These are phyloP conservation scores for Pungitius pungitius DNA, from an alignment of 2,113 vertebrate species.

Conservation along the genomic window DNA sequence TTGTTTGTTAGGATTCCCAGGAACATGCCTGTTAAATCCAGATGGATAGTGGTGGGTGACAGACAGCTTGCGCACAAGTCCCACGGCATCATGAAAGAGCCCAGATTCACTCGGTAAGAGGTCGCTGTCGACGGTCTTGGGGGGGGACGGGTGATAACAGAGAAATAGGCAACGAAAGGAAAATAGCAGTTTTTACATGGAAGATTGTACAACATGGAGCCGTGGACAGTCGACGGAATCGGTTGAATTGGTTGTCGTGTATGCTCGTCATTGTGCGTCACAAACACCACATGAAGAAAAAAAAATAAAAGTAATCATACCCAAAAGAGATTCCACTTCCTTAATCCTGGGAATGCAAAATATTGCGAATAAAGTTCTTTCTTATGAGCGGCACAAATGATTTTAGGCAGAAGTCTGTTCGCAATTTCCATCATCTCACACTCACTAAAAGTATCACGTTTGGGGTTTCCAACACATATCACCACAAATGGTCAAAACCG, in stretches of 20 bases:
- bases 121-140: constrained; percentile 23
- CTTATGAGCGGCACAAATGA: background rate
- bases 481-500: background rate
- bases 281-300: background rate
- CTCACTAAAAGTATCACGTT: background rate
- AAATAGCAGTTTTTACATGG: constrained; percentile 13
- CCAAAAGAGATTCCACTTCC: background rate
- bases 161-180: constrained; percentile 5
- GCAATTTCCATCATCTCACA: background rate
- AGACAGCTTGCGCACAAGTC: constrained; percentile 51
- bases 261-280: background rate
- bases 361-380: background rate
- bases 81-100: constrained; percentile 32
- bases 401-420: background rate
- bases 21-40: constrained; percentile 47
- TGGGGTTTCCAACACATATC: background rate
- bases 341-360: background rate
- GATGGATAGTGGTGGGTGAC: constrained; percentile 54
- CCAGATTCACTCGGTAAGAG: constrained; percentile 10
- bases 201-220: background rate
- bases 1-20: constrained; percentile 40
- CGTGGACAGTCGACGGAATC: background rate
- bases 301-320: background rate
- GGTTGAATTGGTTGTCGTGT: background rate
- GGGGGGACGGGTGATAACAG: constrained; percentile 39